Percentiles rank a stretch among this genome's conserved stretches.
These are phyloP conservation scores for Tyto alba DNA, from an alignment of 2,113 vertebrate genomes.

Conservation along the genomic window DNA sequence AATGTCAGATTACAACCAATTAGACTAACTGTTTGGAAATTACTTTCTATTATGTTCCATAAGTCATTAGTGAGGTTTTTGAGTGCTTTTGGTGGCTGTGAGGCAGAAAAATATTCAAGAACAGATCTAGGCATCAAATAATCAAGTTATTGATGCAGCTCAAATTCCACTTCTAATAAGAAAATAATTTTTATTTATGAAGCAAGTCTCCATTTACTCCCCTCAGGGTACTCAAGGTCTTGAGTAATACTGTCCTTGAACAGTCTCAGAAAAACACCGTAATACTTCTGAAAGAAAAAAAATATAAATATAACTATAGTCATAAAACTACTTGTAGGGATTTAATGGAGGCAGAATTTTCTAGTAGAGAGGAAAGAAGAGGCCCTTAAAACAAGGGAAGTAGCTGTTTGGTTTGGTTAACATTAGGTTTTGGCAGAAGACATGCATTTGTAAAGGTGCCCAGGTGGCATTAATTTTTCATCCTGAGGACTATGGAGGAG, in stretches of 20 bases:
- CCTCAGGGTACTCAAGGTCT: neutral
- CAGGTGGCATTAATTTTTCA: neutral
- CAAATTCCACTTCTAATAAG: neutral
- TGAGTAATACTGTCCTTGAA: constrained; percentile 37
- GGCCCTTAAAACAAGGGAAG: neutral
- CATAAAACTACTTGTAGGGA: neutral
- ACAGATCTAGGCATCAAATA: constrained; percentile 15
- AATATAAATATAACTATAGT: neutral
- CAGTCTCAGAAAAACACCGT: neutral
- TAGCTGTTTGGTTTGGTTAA: neutral
- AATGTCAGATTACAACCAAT: constrained; percentile 54
- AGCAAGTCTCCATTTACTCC: neutral
- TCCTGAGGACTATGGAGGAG: neutral
- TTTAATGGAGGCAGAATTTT: neutral
- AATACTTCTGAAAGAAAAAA: neutral
- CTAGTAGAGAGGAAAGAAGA: neutral
- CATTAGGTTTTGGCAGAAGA: neutral
- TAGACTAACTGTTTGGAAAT: constrained; percentile 43
- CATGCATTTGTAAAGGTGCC: too few species aligned
- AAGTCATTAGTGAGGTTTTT: constrained; percentile 46
- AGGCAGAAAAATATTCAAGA: constrained; percentile 59
- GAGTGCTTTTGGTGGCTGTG: constrained; percentile 7
- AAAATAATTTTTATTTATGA: constrained; percentile 61
- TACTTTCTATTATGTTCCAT: constrained; percentile 30
- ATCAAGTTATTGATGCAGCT: constrained; percentile 57